Percentiles rank a stretch among this genome's conserved stretches.
phyloP scores from a whole-genome alignment of 2,797 vertebrate genomes.

The Choloepus didactylus region DNA sequence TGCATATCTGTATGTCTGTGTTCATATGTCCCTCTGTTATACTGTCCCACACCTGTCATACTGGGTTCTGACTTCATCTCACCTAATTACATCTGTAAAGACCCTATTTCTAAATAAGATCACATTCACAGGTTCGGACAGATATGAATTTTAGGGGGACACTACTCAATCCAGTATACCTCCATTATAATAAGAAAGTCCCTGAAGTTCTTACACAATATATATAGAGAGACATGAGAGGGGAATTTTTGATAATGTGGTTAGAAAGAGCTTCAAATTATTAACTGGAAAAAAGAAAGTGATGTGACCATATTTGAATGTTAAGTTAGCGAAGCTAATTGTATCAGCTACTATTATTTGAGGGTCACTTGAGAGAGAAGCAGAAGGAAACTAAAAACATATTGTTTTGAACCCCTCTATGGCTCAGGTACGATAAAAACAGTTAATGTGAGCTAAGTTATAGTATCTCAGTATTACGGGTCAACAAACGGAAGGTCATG shows the following conservation, averaged over 20 bases:
- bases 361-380: background rate
- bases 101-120: too few species aligned
- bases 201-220: background rate
- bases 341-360: background rate
- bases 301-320: background rate
- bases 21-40: too few species aligned
- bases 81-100: too few species aligned
- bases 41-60: too few species aligned
- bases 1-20: too few species aligned
- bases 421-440: background rate
- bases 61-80: too few species aligned
- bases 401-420: background rate
- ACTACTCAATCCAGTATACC: too few species aligned
- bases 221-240: background rate
- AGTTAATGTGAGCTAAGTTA: background rate
- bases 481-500: background rate
- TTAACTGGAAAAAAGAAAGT: background rate
- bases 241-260: background rate
- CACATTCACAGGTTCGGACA: too few species aligned
- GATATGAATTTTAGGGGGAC: too few species aligned
- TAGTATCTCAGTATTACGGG: background rate
- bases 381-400: background rate
- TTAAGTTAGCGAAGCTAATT: background rate
- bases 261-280: background rate
- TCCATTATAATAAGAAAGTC: background rate